These are phyloP conservation scores for Ptiloglossa arizonensis DNA, from an alignment of 1,140 invertebrate genomes.

Conservation along the genomic window DNA sequence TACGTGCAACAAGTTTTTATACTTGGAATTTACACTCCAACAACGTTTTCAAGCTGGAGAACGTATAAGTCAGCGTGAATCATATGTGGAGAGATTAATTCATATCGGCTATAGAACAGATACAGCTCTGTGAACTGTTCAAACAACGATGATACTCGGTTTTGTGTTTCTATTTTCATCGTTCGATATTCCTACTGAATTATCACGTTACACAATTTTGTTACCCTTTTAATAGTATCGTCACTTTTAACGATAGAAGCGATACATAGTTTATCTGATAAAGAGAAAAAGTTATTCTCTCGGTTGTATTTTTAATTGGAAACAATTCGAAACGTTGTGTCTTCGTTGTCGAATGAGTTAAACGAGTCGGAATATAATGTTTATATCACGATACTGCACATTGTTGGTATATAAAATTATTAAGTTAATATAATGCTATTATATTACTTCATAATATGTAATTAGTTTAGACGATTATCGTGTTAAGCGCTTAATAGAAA, in stretches of 20 bases:
- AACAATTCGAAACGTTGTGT: slow-evolving; percentile 19
- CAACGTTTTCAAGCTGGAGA: not conserved
- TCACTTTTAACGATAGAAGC: slow-evolving; percentile 29
- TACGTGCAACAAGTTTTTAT: slow-evolving; percentile 41
- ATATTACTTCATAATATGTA: slow-evolving; percentile 45
- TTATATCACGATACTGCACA: slow-evolving; percentile 34
- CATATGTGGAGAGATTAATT: slow-evolving; percentile 17
- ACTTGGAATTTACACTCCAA: slow-evolving; percentile 21
- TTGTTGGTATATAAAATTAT: slow-evolving; percentile 49
- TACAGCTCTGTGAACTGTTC: slow-evolving; percentile 7
- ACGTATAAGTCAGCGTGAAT: not conserved
- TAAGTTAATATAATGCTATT: slow-evolving; percentile 51
- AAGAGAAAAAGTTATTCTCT: slow-evolving; percentile 10
- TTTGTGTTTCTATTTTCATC: slow-evolving; percentile 15
- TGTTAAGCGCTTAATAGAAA: slow-evolving; percentile 60
- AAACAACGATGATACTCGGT: slow-evolving; percentile 25
- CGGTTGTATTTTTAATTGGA: slow-evolving; percentile 26
- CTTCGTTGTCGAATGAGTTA: slow-evolving; percentile 18
- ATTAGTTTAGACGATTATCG: slow-evolving; percentile 53
- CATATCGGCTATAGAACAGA: slow-evolving; percentile 23
- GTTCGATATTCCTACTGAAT: not conserved
- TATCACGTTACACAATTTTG: slow-evolving; percentile 35
- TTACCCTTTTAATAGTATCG: slow-evolving; percentile 17
- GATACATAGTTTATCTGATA: slow-evolving; percentile 10
- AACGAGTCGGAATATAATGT: slow-evolving; percentile 7